A percentile compares a stretch with the other conserved stretches of the same genome.
phyloP scores from a whole-genome alignment of 2,113 vertebrate species.

The Cisticola juncidis region DNA sequence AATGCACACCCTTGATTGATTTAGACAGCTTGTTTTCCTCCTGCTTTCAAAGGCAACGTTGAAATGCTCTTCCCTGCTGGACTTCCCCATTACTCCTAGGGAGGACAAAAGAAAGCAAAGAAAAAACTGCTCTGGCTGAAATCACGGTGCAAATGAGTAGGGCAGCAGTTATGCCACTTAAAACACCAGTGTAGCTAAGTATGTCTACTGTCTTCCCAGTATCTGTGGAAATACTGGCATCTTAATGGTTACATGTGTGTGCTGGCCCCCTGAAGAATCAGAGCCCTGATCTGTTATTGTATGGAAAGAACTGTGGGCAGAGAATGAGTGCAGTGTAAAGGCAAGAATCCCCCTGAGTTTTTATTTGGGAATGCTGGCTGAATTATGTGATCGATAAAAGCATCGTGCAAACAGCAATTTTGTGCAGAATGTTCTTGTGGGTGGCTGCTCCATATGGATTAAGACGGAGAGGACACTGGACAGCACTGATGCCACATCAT shows the following conservation, averaged over 20 bases:
- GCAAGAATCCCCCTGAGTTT: neutral
- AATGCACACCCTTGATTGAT: slow-evolving; percentile 42
- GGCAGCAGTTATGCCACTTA: neutral
- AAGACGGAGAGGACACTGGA: neutral
- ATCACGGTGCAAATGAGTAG: neutral
- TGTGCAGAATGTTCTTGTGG: neutral
- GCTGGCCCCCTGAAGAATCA: neutral
- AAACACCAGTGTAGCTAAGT: neutral
- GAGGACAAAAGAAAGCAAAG: neutral
- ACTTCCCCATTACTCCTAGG: neutral
- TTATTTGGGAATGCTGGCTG: neutral
- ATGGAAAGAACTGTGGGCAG: neutral
- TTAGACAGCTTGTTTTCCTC: slow-evolving; percentile 49
- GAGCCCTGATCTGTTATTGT: neutral
- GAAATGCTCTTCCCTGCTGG: neutral
- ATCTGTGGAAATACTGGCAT: neutral
- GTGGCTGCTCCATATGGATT: neutral
- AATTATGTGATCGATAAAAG: neutral
- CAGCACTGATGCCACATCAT: neutral
- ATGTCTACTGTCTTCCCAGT: neutral
- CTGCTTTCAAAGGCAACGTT: slow-evolving; percentile 1
- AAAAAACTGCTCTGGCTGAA: neutral
- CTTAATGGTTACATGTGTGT: neutral
- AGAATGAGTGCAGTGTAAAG: neutral
- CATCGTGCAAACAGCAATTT: neutral